Base-by-base conservation (phyloP, 2,888 invertebrate genomes). In the Criorhina ranunculi region DNA sequence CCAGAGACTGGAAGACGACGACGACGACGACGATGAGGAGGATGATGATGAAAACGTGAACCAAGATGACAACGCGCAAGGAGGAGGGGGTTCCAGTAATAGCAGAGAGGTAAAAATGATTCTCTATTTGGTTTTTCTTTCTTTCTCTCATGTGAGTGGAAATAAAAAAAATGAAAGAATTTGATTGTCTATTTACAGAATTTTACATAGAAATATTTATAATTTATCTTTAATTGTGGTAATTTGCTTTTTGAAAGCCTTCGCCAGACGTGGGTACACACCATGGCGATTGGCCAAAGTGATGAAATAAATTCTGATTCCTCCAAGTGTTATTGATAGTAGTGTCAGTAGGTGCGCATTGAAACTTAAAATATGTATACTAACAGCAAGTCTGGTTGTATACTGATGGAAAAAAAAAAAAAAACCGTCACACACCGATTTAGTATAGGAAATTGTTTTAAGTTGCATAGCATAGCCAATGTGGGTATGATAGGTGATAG, bases 31-130 rank as follows among this genome's bases (percentile, higher is more conserved):
- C 55, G 87, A 64, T 29, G 86, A 86, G 46, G 70, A 59, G 51
- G 88, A 88, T 5, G 81, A 86, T 70, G 31, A 69, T 55, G 86
- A 79, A 60, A 49, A 51, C 70, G 72, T 85, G 66, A n/a, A n/a
- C n/a, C n/a, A n/a, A n/a, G n/a, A n/a, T n/a, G n/a, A n/a, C n/a
- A n/a, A n/a, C n/a, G n/a, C n/a, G n/a, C n/a, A n/a, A n/a, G 79
- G 87, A 49, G 88, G 31, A 33, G 57, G 88, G 57, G 86, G 12
- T 64, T 88, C 89, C 57, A 89, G 89, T 53, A 90, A 90, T 87
- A 89, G 89, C 67, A 90, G 89, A 87, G 91, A 91, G 91, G 91
- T 91, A 91, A 89, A 88, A 86, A 53, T 24, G 8, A 64, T 76
- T 73, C 31, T 35, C 59, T 82, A 69, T 70, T 44, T 1, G 17